These are phyloP conservation scores for Phenganax subtilis DNA, from an alignment of 92 coral and sea anemone genomes.

Conservation along the genomic window DNA sequence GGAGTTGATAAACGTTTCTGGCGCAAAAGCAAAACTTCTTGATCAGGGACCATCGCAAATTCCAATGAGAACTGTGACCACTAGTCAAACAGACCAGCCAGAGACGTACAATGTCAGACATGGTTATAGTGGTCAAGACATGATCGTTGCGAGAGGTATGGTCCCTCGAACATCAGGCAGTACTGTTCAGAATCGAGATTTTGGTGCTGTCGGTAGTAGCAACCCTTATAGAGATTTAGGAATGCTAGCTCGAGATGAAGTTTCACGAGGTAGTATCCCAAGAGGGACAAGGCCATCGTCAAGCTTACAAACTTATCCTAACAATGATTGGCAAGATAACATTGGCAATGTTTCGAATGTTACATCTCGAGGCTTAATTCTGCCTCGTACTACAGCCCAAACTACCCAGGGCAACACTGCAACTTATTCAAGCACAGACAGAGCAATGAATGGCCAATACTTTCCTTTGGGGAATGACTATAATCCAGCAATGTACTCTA, in stretches of 20 bases:
- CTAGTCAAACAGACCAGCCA: background rate
- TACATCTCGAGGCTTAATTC: background rate
- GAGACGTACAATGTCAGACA: background rate
- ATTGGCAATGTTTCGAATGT: background rate
- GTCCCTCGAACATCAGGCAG: background rate
- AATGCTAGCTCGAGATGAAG: background rate
- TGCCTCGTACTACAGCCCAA: constrained; percentile 6
- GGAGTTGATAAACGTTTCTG: constrained; percentile 68
- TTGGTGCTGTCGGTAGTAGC: background rate
- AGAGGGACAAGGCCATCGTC: background rate
- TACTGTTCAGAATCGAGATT: background rate
- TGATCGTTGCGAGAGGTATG: background rate
- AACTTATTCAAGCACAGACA: background rate
- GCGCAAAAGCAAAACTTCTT: background rate
- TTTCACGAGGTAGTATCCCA: background rate
- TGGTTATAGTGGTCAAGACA: background rate
- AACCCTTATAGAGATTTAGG: background rate
- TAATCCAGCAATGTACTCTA: constrained; percentile 32
- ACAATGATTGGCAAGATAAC: background rate
- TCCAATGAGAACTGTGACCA: background rate
- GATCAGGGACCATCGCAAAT: constrained; percentile 6
- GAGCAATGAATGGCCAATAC: background rate
- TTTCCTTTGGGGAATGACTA: constrained; percentile 18
- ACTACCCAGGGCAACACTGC: constrained; percentile 3
- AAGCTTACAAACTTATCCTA: background rate